phyloP scores from a whole-genome alignment of 1,140 invertebrate species.

The Dendrolimus kikuchii region DNA sequence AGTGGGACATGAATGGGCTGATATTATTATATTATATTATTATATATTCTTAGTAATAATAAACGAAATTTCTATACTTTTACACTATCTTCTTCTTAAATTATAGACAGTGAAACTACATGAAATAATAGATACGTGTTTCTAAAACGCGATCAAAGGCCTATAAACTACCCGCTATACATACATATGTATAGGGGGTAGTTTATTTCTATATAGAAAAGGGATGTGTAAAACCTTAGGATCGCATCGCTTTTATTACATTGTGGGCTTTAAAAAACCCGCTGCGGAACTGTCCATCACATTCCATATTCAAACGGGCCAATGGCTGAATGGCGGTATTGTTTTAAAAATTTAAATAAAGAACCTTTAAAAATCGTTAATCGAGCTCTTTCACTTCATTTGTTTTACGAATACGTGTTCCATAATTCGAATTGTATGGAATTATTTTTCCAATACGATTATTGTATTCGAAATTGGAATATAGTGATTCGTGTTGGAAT shows the following conservation, averaged over 20 bases:
- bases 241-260: not conserved
- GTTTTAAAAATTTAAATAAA: conserved; percentile 62
- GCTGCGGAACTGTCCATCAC: conserved; percentile 49
- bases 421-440: no score
- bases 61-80: no score
- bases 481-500: conserved; percentile 27
- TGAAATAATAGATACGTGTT: no score
- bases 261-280: conserved; percentile 8
- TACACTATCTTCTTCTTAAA: no score
- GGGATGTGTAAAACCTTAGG: not conserved
- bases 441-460: no score
- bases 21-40: no score
- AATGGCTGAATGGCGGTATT: conserved; percentile 53
- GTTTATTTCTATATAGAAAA: not conserved
- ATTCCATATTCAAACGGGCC: conserved; percentile 48
- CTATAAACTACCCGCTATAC: no score
- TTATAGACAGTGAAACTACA: no score
- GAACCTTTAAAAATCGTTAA: conserved; percentile 54
- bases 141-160: no score
- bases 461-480: conserved; percentile 22
- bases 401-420: conserved; percentile 23
- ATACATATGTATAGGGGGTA: no score
- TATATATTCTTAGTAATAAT: no score
- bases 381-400: conserved; percentile 62
- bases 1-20: no score